Base-by-base conservation (phyloP, 1,140 invertebrate species). In the Solen grandis region DNA sequence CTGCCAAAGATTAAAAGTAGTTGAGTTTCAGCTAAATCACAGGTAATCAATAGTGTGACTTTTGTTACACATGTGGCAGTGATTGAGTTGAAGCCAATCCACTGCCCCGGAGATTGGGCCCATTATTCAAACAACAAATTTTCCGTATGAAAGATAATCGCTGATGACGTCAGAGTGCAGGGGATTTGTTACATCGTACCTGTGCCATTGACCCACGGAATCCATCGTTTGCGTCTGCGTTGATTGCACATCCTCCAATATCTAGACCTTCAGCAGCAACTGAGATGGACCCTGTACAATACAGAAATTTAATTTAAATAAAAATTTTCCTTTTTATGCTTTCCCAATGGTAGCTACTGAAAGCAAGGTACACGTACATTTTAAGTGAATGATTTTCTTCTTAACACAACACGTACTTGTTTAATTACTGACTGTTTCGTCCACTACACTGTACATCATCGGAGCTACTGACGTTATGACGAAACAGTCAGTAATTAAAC, bases 221-320 rank as follows among this genome's bases (percentile, higher is more conserved):
- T 0, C 75, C 75, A 27, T 77, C 41, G 19, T 25, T 25, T 29
- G 22, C 31, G 5, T 22, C 25, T 16, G 27, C 10, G 19, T 52
- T 54, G 3, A 65, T 27, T 14, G 8, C 13, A 59, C 75, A 78
- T 1, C 75, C 75, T 36, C 75, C 75, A 60, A 78, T 29, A 22
- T 68, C 63, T 31, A 78, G 36, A 36, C 75, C 75, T 41, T 78
- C 75, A 25, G 63, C 63, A 0, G 75, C 75, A 27, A 78, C 65
- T 0, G 63, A n/a, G 10, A 78, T 66, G 22, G 22, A 14, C 22
- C 75, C 75, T 78, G 54, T 2, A 50, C 19, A 46, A n/a, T n/a
- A n/a, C n/a, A n/a, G n/a, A n/a, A n/a, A n/a, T n/a, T n/a, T n/a
- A n/a, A n/a, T n/a, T n/a, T n/a, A n/a, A n/a, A n/a, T n/a, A n/a